These are phyloP conservation scores for Uropsilus gracilis DNA, from an alignment of 2,113 vertebrate genomes.

Conservation along the genomic window DNA sequence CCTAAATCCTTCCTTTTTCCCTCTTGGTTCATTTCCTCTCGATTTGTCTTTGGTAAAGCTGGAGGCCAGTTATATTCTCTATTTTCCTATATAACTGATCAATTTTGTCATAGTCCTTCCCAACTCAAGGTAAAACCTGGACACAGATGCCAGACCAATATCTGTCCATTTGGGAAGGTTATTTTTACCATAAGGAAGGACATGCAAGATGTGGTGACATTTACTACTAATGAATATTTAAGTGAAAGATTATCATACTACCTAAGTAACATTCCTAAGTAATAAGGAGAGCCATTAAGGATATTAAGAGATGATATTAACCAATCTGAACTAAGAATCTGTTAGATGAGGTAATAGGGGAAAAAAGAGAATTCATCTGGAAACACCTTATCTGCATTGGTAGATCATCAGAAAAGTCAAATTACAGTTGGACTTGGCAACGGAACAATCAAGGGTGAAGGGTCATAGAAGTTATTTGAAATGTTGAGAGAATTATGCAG, in stretches of 20 bases:
- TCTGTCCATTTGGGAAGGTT: not conserved
- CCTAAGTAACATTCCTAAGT: not conserved
- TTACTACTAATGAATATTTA: not conserved
- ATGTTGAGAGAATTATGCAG: not conserved
- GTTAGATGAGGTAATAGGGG: not conserved
- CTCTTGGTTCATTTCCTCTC: not conserved
- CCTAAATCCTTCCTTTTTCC: not conserved
- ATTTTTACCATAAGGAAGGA: not conserved
- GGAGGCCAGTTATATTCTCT: not conserved
- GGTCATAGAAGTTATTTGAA: not conserved
- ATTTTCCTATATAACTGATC: conserved; percentile 5
- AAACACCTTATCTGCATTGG: not conserved
- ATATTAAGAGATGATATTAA: not conserved
- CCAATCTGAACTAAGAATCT: not conserved
- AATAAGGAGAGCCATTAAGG: not conserved
- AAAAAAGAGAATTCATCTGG: not conserved
- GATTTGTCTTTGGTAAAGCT: conserved; percentile 28
- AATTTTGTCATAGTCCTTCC: not conserved
- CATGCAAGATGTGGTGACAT: not conserved
- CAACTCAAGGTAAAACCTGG: not conserved
- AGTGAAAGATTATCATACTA: not conserved
- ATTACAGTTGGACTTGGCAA: not conserved
- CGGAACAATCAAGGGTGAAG: not conserved
- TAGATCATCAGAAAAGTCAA: not conserved
- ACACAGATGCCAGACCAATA: not conserved